Evolutionary conservation across 2,888 invertebrate species (phyloP).

Genomic region (Limnephilus auricula): DNA sequence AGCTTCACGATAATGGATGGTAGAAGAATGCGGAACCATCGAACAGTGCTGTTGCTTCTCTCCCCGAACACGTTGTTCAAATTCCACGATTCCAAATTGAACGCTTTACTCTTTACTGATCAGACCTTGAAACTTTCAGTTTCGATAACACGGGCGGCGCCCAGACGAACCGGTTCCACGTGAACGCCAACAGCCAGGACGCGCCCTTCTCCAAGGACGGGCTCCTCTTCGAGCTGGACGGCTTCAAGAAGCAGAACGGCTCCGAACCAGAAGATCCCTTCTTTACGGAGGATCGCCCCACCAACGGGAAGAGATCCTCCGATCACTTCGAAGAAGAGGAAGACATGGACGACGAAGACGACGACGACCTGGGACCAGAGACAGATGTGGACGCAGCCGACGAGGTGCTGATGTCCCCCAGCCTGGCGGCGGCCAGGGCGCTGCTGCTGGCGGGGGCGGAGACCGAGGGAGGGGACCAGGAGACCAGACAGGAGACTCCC

Average conservation of each 20-base stretch:
- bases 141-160: conserved; percentile 67
- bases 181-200: conserved; percentile 68
- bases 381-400: conserved; percentile 85
- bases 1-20: not conserved
- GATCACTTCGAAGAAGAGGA: conserved; percentile 75
- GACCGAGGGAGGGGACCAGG: conserved; percentile 67
- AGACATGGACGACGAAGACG: conserved; percentile 78
- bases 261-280: conserved; percentile 43
- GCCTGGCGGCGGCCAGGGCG: conserved; percentile 69
- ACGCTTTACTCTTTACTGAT: not conserved
- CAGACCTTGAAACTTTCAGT: conserved; percentile 46
- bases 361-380: conserved; percentile 86
- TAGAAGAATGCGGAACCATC: conserved; percentile 15
- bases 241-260: conserved; percentile 67
- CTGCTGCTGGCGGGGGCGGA: conserved; percentile 68
- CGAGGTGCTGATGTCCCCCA: conserved; percentile 73
- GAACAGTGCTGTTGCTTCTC: not conserved
- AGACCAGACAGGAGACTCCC: conserved; percentile 74
- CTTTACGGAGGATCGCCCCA: conserved; percentile 52
- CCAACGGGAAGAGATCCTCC: conserved; percentile 67
- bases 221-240: conserved; percentile 65
- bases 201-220: conserved; percentile 61
- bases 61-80: not conserved
- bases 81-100: not conserved
- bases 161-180: conserved; percentile 71